These are phyloP conservation scores for Meloe dianella DNA, from an alignment of 2,888 invertebrate genomes.

Conservation along the genomic window DNA sequence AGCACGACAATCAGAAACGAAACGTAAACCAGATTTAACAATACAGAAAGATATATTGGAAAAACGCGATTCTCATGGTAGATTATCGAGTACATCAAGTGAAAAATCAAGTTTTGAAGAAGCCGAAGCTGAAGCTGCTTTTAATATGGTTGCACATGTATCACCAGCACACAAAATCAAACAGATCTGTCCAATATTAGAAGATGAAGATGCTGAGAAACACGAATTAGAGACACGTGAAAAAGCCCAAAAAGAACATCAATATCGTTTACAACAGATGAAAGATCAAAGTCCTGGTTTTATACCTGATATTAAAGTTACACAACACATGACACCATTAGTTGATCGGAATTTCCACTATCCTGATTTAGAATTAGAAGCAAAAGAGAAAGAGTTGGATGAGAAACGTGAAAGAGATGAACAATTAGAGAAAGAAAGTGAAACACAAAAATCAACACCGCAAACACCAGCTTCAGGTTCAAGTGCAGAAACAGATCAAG, in stretches of 20 bases:
- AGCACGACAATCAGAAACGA: constrained; percentile 37
- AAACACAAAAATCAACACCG: constrained; percentile 62
- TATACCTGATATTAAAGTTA: constrained; percentile 69
- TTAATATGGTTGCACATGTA: constrained; percentile 60
- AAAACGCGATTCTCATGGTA: constrained; percentile 55
- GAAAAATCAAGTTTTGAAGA: constrained; percentile 61
- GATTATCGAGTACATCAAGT: constrained; percentile 55
- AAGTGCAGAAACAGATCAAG: constrained; percentile 70
- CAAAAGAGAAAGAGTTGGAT: constrained; percentile 49
- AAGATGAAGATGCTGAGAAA: constrained; percentile 63
- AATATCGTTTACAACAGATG: constrained; percentile 59
- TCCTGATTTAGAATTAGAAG: constrained; percentile 61
- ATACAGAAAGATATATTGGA: constrained; percentile 53
- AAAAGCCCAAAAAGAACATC: constrained; percentile 52
- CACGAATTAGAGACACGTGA: constrained; percentile 61
- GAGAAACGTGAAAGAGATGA: constrained; percentile 35
- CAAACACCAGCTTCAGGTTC: constrained; percentile 69
- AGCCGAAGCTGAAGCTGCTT: constrained; percentile 62
- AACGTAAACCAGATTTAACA: constrained; percentile 47
- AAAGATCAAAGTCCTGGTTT: constrained; percentile 68
- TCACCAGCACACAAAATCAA: constrained; percentile 60
- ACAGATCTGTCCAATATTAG: constrained; percentile 60
- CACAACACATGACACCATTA: constrained; percentile 65
- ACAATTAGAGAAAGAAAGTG: constrained; percentile 46
- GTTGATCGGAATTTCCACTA: constrained; percentile 59